Conservation (phyloP, 2,888 invertebrate genomes). For the Andrena chrysosceles region DNA sequence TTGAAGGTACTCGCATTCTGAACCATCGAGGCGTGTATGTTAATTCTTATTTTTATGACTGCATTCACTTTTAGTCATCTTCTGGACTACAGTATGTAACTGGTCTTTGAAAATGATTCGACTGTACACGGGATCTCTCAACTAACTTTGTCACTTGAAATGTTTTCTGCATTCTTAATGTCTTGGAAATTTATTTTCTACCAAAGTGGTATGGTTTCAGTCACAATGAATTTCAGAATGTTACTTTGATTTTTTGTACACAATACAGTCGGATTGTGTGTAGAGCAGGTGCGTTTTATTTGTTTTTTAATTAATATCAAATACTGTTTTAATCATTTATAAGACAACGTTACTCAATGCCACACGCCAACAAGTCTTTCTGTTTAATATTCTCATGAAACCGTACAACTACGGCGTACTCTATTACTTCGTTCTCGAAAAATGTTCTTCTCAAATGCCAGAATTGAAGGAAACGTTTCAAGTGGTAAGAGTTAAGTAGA, state of each 20-base stretch:
- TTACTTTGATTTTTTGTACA: no score
- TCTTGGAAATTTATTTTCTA: neutral
- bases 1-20: neutral
- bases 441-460: neutral
- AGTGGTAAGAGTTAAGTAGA: neutral
- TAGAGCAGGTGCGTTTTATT: neutral
- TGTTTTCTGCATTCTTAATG: neutral
- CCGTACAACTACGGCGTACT: neutral
- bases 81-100: no score
- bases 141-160: neutral
- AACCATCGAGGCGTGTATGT: neutral
- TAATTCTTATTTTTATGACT: neutral
- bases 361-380: neutral
- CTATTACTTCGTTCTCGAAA: neutral
- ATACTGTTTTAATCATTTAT: neutral
- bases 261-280: no score
- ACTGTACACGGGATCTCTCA: neutral
- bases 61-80: neutral
- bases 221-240: no score
- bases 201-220: no score
- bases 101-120: neutral
- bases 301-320: neutral
- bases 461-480: neutral
- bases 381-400: neutral
- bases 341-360: neutral